Evolutionary conservation across 2,797 vertebrate species (phyloP).

Genomic region (Malurus splendens): DNA sequence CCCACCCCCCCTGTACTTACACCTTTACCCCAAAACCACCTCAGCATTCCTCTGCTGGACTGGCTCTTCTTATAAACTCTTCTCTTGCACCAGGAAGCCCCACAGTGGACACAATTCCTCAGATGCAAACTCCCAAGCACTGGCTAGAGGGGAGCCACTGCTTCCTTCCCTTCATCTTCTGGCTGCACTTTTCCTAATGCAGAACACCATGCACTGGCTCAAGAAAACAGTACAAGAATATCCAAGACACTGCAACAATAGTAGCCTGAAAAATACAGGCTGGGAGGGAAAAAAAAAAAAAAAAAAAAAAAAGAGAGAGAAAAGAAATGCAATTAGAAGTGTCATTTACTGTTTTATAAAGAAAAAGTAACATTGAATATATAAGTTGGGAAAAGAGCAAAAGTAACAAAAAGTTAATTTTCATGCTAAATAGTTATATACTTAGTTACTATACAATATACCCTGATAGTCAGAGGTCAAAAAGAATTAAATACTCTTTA

Average conservation of each 20-base stretch:
- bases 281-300: background rate
- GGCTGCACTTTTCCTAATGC: background rate
- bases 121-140: background rate
- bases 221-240: background rate
- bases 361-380: background rate
- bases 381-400: background rate
- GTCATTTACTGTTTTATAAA: background rate
- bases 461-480: background rate
- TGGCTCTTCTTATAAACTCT: background rate
- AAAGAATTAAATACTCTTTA: background rate
- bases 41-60: background rate
- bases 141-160: rapidly evolving
- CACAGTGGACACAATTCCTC: background rate
- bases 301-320: background rate
- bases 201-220: background rate
- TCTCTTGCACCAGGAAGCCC: background rate
- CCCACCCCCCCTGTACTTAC: rapidly evolving
- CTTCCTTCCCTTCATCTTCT: background rate
- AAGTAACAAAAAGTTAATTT: background rate
- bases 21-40: background rate
- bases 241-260: background rate
- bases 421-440: background rate
- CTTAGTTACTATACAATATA: background rate
- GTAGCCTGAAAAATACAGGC: background rate
- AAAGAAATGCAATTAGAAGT: background rate